A percentile compares a stretch with the other conserved stretches of the same genome.
These are phyloP conservation scores for Pocillopora grandis DNA, from an alignment of 92 coral and sea anemone species.

Conservation along the genomic window DNA sequence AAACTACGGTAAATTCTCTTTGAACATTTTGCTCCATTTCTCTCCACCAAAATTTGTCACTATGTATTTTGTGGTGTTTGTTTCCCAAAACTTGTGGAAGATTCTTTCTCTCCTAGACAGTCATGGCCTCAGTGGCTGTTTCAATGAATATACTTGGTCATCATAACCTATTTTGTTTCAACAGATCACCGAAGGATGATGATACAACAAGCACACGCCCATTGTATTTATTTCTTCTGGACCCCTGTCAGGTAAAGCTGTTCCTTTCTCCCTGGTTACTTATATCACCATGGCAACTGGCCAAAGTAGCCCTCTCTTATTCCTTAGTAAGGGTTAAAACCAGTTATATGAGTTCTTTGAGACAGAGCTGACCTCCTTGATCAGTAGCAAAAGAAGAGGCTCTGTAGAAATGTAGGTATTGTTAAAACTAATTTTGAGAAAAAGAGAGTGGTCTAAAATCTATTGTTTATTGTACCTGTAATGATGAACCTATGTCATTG, in stretches of 20 bases:
- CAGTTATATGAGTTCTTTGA: too few species aligned
- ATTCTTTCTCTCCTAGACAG: neutral
- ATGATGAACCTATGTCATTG: too few species aligned
- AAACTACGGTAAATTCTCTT: too few species aligned
- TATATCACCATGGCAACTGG: neutral
- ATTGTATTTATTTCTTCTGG: slow-evolving; percentile 38
- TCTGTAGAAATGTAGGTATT: too few species aligned
- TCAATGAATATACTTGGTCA: neutral
- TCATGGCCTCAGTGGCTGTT: neutral
- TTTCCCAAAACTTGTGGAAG: neutral
- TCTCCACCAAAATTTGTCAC: too few species aligned
- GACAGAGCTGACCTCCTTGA: too few species aligned
- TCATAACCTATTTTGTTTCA: neutral
- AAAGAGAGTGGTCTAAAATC: too few species aligned
- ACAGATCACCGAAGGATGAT: slow-evolving; percentile 7
- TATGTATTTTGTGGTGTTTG: neutral
- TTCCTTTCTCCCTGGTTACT: neutral
- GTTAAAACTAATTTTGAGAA: too few species aligned
- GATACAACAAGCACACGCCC: slow-evolving; percentile 35
- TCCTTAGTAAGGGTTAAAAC: too few species aligned
- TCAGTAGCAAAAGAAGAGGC: too few species aligned
- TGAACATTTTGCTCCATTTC: neutral
- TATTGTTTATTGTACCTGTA: too few species aligned
- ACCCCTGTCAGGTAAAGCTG: slow-evolving; percentile 30
- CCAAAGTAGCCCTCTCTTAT: neutral